Percentiles rank a stretch among this genome's conserved stretches.
These are phyloP conservation scores for Pelodytes ibericus DNA, from an alignment of 2,797 vertebrate genomes.

Conservation along the genomic window DNA sequence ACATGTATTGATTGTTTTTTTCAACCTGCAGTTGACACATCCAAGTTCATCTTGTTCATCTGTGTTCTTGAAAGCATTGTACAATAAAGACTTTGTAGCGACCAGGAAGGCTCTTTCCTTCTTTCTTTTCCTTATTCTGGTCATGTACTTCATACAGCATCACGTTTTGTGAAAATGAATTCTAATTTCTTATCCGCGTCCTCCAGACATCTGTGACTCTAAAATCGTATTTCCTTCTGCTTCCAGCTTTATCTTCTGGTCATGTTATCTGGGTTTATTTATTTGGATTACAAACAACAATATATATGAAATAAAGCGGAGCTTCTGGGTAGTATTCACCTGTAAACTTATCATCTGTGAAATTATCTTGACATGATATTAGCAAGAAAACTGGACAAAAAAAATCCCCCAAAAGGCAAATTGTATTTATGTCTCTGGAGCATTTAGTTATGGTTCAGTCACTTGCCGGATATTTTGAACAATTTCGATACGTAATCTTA, in stretches of 20 bases:
- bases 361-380: constrained; percentile 41
- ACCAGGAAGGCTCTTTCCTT: background rate
- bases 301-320: constrained; percentile 2
- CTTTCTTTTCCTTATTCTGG: background rate
- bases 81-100: too few species aligned
- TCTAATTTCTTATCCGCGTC: constrained; percentile 26
- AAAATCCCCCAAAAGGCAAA: constrained; percentile 7
- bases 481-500: too few species aligned
- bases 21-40: too few species aligned
- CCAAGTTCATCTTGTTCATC: too few species aligned
- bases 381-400: constrained; percentile 11
- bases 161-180: constrained; percentile 1
- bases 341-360: constrained; percentile 46
- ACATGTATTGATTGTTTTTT: too few species aligned
- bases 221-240: constrained; percentile 21
- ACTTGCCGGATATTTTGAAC: too few species aligned
- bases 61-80: too few species aligned
- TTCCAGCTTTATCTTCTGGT: constrained; percentile 5
- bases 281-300: constrained; percentile 21
- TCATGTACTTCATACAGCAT: background rate
- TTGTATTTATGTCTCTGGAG: background rate
- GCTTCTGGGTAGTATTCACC: constrained; percentile 16
- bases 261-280: constrained; percentile 13
- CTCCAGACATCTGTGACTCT: constrained; percentile 24
- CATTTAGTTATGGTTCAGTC: too few species aligned